Percentiles rank a stretch among this genome's conserved stretches.
phyloP scores from a whole-genome alignment of 2,113 vertebrate species.

The Balaeniceps rex region DNA sequence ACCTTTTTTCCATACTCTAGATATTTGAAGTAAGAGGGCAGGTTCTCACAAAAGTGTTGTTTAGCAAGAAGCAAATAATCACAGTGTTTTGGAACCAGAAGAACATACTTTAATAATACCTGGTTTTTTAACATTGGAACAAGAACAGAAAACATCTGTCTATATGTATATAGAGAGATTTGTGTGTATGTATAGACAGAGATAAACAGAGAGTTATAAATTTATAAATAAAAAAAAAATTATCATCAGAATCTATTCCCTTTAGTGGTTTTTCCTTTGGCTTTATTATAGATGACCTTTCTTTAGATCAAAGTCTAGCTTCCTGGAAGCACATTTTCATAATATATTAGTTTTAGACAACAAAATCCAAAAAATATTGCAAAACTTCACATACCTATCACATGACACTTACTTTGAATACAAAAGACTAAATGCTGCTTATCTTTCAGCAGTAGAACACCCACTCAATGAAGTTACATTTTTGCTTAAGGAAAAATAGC shows the following conservation, averaged over 20 bases:
- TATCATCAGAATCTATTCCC: neutral
- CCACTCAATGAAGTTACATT: neutral
- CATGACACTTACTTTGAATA: neutral
- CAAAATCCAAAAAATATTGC: neutral
- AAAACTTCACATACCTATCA: neutral
- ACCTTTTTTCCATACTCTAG: neutral
- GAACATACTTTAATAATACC: neutral
- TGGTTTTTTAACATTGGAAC: neutral
- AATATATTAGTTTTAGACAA: constrained; percentile 20
- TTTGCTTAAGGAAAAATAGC: neutral
- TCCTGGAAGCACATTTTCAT: constrained; percentile 19
- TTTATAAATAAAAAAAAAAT: neutral
- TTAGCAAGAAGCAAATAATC: neutral
- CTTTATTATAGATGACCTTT: neutral
- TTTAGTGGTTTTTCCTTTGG: neutral
- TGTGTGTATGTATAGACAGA: neutral
- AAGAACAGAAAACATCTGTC: neutral
- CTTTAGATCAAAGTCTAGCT: neutral
- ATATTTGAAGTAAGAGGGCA: neutral
- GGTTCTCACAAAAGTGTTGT: neutral
- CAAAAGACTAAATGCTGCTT: neutral
- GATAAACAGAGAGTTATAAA: neutral
- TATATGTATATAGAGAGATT: neutral
- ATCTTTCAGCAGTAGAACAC: neutral
- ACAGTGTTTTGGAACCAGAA: neutral